A percentile compares a stretch with the other conserved stretches of the same genome.
phyloP scores from a whole-genome alignment of 2,888 invertebrate genomes.

The Belgica antarctica region DNA sequence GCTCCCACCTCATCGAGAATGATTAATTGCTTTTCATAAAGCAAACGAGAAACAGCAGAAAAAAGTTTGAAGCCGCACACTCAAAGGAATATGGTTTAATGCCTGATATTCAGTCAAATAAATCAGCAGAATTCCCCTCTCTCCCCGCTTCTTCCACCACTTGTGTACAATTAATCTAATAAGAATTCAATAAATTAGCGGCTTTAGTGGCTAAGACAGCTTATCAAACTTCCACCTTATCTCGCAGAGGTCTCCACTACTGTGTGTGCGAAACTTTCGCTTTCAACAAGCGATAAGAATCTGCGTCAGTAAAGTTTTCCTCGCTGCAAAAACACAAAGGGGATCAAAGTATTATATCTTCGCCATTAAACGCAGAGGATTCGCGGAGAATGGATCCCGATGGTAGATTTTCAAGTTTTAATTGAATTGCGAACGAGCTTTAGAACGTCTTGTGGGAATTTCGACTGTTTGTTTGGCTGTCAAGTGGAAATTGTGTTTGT shows the following conservation, averaged over 20 bases:
- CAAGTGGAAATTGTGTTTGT: no score
- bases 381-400: no score
- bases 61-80: constrained; percentile 28
- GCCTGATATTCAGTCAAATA: not conserved
- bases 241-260: not conserved
- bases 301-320: no score
- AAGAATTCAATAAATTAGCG: constrained; percentile 33
- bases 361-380: no score
- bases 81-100: constrained; percentile 21
- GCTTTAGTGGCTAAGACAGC: constrained; percentile 26
- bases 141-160: not conserved
- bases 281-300: no score
- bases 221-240: not conserved
- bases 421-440: no score
- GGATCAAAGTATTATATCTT: no score
- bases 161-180: constrained; percentile 24
- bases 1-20: constrained; percentile 18
- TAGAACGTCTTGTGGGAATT: no score
- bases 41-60: not conserved
- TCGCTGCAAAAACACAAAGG: no score
- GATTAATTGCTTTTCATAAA: constrained; percentile 31
- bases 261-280: no score
- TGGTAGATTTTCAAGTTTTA: no score
- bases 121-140: not conserved
- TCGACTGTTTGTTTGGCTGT: no score